phyloP scores from a whole-genome alignment of 2,888 invertebrate species.

The Mechanitis messenoides region DNA sequence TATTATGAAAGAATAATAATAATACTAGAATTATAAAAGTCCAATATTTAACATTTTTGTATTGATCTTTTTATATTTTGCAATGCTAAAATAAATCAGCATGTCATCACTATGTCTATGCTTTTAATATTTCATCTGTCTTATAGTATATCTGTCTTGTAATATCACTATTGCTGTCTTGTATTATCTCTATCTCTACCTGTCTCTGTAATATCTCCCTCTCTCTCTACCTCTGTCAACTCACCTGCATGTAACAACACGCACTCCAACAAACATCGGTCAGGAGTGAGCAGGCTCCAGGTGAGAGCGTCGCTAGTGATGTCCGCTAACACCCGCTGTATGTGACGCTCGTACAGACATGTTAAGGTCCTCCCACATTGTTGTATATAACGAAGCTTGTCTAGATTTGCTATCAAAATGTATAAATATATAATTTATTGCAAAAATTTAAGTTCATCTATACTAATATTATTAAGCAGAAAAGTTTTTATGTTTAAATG shows the following conservation, averaged over 20 bases:
- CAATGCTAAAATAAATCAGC: no score
- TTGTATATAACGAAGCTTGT: constrained; percentile 62
- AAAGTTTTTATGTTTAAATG: no score
- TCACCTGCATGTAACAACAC: constrained; percentile 73
- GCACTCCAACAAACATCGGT: constrained; percentile 81
- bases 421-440: neutral
- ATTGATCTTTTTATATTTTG: no score
- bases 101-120: no score
- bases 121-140: no score
- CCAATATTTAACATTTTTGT: no score
- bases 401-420: constrained; percentile 58
- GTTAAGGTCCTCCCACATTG: constrained; percentile 55
- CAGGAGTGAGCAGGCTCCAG: constrained; percentile 81
- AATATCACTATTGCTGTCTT: no score
- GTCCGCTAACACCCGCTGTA: constrained; percentile 65
- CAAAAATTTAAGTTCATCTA: neutral
- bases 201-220: neutral
- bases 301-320: constrained; percentile 75
- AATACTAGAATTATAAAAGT: no score
- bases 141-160: no score
- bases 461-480: no score
- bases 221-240: constrained; percentile 1
- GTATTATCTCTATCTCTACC: neutral
- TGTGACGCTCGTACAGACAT: constrained; percentile 72
- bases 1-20: no score